Percentiles rank a stretch among this genome's conserved stretches.
These are phyloP conservation scores for Scolanthus callimorphus DNA, from an alignment of 92 coral and sea anemone genomes.

Conservation along the genomic window DNA sequence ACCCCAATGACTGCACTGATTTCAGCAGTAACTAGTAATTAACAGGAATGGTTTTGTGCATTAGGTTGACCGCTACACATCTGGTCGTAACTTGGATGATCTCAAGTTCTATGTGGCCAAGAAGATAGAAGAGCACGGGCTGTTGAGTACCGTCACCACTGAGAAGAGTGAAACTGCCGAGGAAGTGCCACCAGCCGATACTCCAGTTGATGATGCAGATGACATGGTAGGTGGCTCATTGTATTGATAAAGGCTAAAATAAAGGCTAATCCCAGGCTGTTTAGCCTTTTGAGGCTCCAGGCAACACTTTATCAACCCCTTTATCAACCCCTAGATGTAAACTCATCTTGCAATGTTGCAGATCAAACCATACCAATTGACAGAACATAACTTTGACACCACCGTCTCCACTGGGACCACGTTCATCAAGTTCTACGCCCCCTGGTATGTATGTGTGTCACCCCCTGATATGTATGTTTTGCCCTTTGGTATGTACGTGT, in stretches of 20 bases:
- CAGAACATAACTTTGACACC: slow-evolving; percentile 75
- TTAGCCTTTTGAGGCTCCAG: too few species aligned
- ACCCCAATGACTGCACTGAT: too few species aligned
- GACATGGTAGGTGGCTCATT: not conserved
- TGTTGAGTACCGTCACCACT: slow-evolving; percentile 47
- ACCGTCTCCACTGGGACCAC: slow-evolving; percentile 70
- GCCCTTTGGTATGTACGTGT: too few species aligned
- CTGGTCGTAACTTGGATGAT: slow-evolving; percentile 48
- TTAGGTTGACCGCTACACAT: slow-evolving; percentile 67
- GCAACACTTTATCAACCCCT: too few species aligned
- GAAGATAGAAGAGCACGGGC: slow-evolving; percentile 57
- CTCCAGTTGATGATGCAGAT: slow-evolving; percentile 6
- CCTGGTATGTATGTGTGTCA: slow-evolving; percentile 87
- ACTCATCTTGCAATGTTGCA: too few species aligned
- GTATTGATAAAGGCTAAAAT: too few species aligned
- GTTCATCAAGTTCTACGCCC: slow-evolving; percentile 84
- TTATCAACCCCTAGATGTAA: too few species aligned
- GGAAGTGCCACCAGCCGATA: slow-evolving; percentile 37
- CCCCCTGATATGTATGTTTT: too few species aligned
- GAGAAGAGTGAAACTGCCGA: slow-evolving; percentile 51
- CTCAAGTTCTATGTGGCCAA: slow-evolving; percentile 53
- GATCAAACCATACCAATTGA: slow-evolving; percentile 82
- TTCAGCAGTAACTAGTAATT: too few species aligned
- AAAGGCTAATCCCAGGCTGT: too few species aligned
- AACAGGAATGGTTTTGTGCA: too few species aligned